Conservation (phyloP, 2,113 vertebrate species). For the Vombatus ursinus region DNA sequence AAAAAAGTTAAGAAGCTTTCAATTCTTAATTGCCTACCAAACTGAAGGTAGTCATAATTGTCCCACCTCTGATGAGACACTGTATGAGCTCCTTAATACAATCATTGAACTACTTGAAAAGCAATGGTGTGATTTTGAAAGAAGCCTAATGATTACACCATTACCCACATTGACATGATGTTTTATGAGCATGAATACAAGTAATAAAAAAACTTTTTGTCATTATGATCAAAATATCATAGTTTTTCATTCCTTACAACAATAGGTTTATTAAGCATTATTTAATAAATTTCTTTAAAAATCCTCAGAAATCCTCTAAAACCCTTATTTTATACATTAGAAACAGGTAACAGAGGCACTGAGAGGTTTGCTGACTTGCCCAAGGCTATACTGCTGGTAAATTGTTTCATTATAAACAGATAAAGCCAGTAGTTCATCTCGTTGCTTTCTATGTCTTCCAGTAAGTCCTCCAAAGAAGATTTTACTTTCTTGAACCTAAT, state of each 20-base stretch:
- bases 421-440: background rate
- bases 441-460: background rate
- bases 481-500: background rate
- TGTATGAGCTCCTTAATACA: background rate
- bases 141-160: background rate
- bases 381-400: background rate
- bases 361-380: background rate
- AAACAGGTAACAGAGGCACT: background rate
- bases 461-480: background rate
- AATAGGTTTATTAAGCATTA: background rate
- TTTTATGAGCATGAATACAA: background rate
- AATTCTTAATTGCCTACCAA: background rate
- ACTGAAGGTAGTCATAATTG: background rate
- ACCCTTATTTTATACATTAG: background rate
- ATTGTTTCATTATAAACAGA: background rate
- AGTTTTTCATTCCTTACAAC: background rate
- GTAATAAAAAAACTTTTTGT: background rate
- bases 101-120: background rate
- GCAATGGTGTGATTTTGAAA: background rate
- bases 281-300: background rate
- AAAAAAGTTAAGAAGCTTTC: background rate
- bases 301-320: background rate
- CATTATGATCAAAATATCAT: background rate
- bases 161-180: background rate
- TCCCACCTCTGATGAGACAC: background rate